Conservation (phyloP, 2,113 vertebrate genomes). For the Tragulus kanchil region DNA sequence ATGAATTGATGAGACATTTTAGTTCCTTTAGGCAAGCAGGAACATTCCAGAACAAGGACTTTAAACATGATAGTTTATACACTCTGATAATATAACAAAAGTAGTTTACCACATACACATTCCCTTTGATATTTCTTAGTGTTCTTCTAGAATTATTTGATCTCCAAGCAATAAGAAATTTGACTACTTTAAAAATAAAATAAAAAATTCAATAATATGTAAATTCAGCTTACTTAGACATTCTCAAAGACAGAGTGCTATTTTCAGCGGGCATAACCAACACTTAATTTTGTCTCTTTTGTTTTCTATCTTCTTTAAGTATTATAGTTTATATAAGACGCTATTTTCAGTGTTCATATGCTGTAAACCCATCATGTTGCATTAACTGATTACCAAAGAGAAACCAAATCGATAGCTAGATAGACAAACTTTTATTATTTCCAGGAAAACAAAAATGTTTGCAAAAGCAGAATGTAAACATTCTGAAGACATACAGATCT, state of each 20-base stretch:
- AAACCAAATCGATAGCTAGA: background rate
- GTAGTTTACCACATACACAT: background rate
- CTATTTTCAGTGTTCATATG: background rate
- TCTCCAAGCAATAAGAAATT: background rate
- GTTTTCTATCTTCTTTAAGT: background rate
- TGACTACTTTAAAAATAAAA: background rate
- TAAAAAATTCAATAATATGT: background rate
- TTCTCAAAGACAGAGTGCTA: background rate
- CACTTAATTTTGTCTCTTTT: background rate
- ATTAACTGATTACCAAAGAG: background rate
- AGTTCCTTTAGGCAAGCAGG: background rate
- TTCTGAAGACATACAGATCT: background rate
- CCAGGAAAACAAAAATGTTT: background rate
- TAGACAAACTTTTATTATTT: background rate
- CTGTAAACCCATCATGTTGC: background rate
- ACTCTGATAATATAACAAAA: background rate
- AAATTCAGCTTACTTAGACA: background rate
- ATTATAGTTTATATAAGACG: background rate
- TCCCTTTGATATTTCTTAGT: background rate
- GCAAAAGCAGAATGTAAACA: background rate
- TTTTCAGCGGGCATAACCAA: background rate
- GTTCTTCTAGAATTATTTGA: background rate
- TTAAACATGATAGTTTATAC: background rate
- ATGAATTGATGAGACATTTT: constrained; percentile 51
- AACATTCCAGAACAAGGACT: background rate